Conservation (phyloP, 2,888 invertebrate species). For the Callinectes sapidus region DNA sequence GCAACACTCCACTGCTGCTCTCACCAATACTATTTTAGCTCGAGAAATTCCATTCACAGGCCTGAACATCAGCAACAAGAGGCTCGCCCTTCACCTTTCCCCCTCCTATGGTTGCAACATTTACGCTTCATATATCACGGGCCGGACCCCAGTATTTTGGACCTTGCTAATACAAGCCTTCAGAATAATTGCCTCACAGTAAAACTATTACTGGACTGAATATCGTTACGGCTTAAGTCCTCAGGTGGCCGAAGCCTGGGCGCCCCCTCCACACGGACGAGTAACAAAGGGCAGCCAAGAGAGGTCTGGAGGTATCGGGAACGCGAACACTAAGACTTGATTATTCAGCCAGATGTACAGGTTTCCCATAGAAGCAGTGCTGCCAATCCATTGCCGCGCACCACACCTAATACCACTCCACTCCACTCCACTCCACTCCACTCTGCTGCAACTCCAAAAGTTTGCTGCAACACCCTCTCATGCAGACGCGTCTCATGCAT, state of each 20-base stretch:
- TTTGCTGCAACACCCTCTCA: background rate
- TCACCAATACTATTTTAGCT: conserved; percentile 34
- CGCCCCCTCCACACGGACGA: background rate
- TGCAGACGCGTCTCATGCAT: too few relatives aligned
- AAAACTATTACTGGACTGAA: conserved; percentile 11
- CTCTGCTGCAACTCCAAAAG: background rate
- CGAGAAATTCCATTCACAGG: conserved; percentile 39
- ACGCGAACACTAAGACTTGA: conserved; percentile 46
- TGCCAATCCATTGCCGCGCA: conserved; percentile 39
- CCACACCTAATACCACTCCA: background rate
- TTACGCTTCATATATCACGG: conserved; percentile 61
- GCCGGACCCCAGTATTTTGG: conserved; percentile 40
- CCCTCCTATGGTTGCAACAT: conserved; percentile 62
- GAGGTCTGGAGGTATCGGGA: conserved; percentile 37
- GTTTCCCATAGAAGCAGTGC: conserved; percentile 54
- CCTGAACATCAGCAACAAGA: conserved; percentile 47
- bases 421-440: too few relatives aligned
- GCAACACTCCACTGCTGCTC: background rate
- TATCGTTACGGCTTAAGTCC: conserved; percentile 29
- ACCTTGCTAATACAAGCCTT: conserved; percentile 14
- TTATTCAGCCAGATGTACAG: conserved; percentile 62
- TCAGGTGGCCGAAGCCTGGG: background rate
- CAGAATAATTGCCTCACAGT: conserved; percentile 1
- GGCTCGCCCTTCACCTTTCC: conserved; percentile 54
- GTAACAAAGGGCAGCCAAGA: conserved; percentile 12